These are phyloP conservation scores for Papilio protenor DNA, from an alignment of 2,888 invertebrate genomes.

Conservation along the genomic window DNA sequence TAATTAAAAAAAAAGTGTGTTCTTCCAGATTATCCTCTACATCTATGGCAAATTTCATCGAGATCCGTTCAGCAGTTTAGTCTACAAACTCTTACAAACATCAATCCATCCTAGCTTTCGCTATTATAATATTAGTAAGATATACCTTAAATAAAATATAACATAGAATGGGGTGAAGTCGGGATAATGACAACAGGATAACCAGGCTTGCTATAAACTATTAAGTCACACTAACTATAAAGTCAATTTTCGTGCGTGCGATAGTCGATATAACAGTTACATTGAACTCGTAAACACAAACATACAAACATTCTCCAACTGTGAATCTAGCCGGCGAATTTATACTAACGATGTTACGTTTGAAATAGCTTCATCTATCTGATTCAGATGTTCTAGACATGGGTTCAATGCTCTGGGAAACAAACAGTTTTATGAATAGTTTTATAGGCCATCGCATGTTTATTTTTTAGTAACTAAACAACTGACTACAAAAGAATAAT, in stretches of 20 bases:
- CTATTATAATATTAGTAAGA: too few relatives aligned
- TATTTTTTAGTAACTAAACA: neutral
- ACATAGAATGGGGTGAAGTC: neutral
- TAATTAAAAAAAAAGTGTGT: too few relatives aligned
- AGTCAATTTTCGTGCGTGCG: neutral
- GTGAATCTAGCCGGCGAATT: slow-evolving; percentile 16
- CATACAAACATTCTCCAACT: slow-evolving; percentile 10
- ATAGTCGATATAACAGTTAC: neutral
- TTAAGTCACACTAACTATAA: neutral
- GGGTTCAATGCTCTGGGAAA: slow-evolving; percentile 44
- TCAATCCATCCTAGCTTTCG: too few relatives aligned
- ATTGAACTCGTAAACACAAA: slow-evolving; percentile 24
- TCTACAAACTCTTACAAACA: too few relatives aligned
- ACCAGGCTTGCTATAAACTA: neutral
- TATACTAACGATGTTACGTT: slow-evolving; percentile 23
- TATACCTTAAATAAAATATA: too few relatives aligned
- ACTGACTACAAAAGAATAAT: neutral
- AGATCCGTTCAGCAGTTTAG: too few relatives aligned
- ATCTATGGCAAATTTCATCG: too few relatives aligned
- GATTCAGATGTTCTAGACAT: slow-evolving; percentile 42
- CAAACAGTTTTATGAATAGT: slow-evolving; percentile 22
- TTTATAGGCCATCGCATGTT: neutral
- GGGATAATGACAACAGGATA: neutral
- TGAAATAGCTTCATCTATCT: slow-evolving; percentile 29
- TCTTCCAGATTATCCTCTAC: too few relatives aligned